Base-by-base conservation (phyloP, 92 coral and sea anemone species). In the Heliopora coerulea region DNA sequence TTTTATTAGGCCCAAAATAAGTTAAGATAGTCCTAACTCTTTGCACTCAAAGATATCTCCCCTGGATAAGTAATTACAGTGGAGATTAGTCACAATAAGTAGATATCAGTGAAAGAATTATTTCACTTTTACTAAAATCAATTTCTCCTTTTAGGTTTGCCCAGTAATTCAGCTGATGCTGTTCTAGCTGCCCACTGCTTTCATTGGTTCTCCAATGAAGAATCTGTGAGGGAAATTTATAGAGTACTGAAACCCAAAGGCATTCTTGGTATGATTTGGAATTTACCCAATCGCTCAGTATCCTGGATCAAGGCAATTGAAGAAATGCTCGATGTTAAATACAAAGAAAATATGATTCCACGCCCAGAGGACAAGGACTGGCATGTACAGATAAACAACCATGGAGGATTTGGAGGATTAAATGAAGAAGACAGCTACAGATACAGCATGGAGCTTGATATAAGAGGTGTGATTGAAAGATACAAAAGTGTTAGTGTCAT, bases 221-320 rank as follows among this genome's bases (percentile, higher is more conserved):
- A 82, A 72, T 79, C 97, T 39, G 80, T 84, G 20, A 52, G 83
- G 8, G 97, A 91, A 83, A 86, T 91, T 28, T 81, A 86, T 73
- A 87, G 97, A 33, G 89, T 91, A 56, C 91, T 91, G 68, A 75
- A 79, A 65, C 91, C 91, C 18, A 78, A 87, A 25, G 97, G 91
- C 15, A 86, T 61, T 37, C 81, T 83, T 64, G 97, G 97, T 32
- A 56, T 89, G 83, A 84, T 91, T 19, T 91, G 97, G 97, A 83
- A 84, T 78, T 63, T 84, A 31, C 75, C 89, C 21, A 88, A 91
- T 60, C 75, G 23, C 8, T 66, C 86, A 0, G 79, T 89, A 18
- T 74, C 89, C 8, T 91, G 96, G 96, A 95, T 91, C 19, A 74
- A 79, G 11, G 86, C 83, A 31, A 54, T 84, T 25, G 91, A 86